phyloP scores from a whole-genome alignment of 2,888 invertebrate species.

The Aethes cnicana region DNA sequence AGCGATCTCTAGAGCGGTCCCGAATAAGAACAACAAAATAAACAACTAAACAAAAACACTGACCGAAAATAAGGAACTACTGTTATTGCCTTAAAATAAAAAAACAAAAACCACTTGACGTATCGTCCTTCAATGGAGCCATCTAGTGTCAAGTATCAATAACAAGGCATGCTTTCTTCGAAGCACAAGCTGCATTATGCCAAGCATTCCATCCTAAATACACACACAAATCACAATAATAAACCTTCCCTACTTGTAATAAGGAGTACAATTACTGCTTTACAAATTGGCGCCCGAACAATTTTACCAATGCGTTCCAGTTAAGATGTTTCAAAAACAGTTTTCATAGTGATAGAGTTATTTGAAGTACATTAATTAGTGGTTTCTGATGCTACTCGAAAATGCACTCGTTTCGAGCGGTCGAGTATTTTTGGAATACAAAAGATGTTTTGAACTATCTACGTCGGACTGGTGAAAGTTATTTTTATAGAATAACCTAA shows the following conservation, averaged over 20 bases:
- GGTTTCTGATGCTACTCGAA: constrained; percentile 46
- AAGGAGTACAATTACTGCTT: constrained; percentile 19
- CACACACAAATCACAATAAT: constrained; percentile 12
- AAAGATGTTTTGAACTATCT: constrained; percentile 13
- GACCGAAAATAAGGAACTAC: no score
- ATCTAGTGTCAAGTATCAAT: constrained; percentile 69
- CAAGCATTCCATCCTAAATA: constrained; percentile 25
- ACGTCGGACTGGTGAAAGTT: constrained; percentile 4
- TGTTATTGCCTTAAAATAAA: no score
- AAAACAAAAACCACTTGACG: not conserved
- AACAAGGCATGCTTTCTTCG: constrained; percentile 73
- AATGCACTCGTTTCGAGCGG: constrained; percentile 40
- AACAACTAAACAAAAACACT: no score
- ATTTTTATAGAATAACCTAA: not conserved
- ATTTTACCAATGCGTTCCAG: not conserved
- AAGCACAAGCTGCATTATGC: constrained; percentile 59
- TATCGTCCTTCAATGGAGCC: constrained; percentile 51
- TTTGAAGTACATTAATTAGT: no score
- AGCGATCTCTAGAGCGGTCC: no score
- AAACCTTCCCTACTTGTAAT: constrained; percentile 14
- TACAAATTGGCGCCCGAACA: not conserved
- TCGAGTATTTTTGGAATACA: constrained; percentile 27
- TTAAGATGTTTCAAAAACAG: not conserved
- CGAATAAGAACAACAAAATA: no score
- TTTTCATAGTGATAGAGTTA: not conserved